Conservation (phyloP, 2,797 vertebrate species). For the Cryptoprocta ferox region DNA sequence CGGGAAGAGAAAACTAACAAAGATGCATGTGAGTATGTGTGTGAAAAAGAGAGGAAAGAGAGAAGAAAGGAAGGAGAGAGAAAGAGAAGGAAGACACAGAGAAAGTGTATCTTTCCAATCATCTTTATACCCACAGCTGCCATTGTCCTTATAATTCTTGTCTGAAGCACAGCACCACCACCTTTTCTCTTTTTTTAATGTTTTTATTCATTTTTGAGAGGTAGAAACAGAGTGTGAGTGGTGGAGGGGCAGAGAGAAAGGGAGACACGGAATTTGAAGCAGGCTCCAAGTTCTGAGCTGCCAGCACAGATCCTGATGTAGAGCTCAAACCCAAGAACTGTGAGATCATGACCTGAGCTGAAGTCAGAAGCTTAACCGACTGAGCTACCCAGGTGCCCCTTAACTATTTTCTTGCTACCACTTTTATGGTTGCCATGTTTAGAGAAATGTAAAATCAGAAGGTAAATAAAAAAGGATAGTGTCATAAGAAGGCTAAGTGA, state of each 20-base stretch:
- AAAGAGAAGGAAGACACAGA: neutral
- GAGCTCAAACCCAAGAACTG: too few relatives aligned
- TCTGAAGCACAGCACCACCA: neutral
- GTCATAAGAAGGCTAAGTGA: neutral
- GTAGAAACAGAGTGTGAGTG: too few relatives aligned
- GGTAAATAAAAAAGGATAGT: neutral
- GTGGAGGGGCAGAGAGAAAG: too few relatives aligned
- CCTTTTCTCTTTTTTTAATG: neutral
- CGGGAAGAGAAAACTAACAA: neutral
- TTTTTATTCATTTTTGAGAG: too few relatives aligned
- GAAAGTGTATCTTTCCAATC: neutral
- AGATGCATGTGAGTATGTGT: neutral
- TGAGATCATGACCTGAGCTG: too few relatives aligned
- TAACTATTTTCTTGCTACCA: neutral
- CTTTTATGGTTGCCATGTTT: neutral
- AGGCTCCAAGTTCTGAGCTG: too few relatives aligned
- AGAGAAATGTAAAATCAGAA: neutral
- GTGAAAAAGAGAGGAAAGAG: neutral
- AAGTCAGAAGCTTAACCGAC: too few relatives aligned
- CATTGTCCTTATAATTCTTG: neutral
- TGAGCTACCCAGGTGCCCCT: too few relatives aligned
- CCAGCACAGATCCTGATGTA: too few relatives aligned
- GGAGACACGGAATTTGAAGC: too few relatives aligned
- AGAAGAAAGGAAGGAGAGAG: neutral
- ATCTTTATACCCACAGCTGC: neutral